Conservation (phyloP, 2,797 vertebrate species). For the Macropus fuliginosus region DNA sequence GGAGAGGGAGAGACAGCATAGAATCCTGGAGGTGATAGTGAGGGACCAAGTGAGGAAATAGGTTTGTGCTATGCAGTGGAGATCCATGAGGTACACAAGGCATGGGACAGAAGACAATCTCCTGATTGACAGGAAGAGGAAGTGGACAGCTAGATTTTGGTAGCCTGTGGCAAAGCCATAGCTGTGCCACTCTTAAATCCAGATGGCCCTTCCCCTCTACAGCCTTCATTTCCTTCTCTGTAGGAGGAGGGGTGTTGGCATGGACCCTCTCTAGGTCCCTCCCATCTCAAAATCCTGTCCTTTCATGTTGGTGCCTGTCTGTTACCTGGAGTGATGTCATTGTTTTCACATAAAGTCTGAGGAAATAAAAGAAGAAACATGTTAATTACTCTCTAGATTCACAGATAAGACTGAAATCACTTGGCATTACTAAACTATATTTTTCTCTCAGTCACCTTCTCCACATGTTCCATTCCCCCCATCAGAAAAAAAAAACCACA, state of each 20-base stretch:
- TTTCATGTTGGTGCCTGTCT: background rate
- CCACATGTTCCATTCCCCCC: background rate
- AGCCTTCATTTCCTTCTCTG: background rate
- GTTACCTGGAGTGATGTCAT: background rate
- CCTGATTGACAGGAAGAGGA: too few relatives aligned
- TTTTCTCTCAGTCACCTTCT: background rate
- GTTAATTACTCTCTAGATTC: background rate
- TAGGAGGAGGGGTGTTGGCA: background rate
- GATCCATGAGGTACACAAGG: too few relatives aligned
- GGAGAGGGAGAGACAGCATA: background rate
- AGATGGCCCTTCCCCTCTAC: too few relatives aligned
- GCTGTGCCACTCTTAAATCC: too few relatives aligned
- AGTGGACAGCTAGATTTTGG: too few relatives aligned
- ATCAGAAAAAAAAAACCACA: too few relatives aligned
- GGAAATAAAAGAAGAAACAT: background rate
- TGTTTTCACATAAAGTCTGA: background rate
- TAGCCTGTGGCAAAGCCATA: too few relatives aligned
- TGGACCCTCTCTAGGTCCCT: background rate
- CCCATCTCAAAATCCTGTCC: too few relatives aligned
- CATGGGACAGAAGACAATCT: too few relatives aligned
- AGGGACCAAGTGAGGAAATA: too few relatives aligned
- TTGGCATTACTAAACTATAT: background rate
- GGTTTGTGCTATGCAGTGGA: background rate
- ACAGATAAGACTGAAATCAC: background rate
- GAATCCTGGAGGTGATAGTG: too few relatives aligned